Percentiles rank a stretch among this genome's conserved stretches.
These are phyloP conservation scores for Ibycter americanus DNA, from an alignment of 2,797 vertebrate species.

Conservation along the genomic window DNA sequence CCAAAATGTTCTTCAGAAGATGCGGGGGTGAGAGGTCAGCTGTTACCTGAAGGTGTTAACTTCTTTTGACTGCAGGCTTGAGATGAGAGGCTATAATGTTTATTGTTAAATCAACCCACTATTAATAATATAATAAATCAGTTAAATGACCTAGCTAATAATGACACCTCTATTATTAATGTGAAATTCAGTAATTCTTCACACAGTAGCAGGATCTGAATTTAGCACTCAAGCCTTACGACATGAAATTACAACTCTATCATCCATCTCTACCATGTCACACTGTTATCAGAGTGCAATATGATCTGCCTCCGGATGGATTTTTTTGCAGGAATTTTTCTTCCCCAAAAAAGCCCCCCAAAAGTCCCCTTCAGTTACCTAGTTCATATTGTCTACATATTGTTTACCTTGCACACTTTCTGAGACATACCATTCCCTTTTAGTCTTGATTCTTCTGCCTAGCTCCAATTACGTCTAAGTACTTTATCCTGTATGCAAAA, in stretches of 20 bases:
- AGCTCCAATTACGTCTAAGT: neutral
- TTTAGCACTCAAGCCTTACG: neutral
- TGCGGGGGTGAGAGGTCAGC: neutral
- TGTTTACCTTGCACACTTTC: neutral
- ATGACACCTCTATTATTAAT: neutral
- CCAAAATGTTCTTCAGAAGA: neutral
- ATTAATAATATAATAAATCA: neutral
- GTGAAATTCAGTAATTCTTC: neutral
- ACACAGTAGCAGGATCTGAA: neutral
- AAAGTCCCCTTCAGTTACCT: neutral
- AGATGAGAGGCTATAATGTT: neutral
- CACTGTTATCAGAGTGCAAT: neutral
- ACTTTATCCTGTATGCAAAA: neutral
- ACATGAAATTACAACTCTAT: neutral
- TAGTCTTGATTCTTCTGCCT: neutral
- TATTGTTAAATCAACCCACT: neutral
- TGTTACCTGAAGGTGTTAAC: neutral
- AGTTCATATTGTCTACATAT: neutral
- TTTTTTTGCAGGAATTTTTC: neutral
- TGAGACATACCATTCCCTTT: neutral
- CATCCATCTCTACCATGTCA: rapidly evolving
- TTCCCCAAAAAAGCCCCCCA: rapidly evolving
- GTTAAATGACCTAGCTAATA: neutral
- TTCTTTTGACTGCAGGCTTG: neutral
- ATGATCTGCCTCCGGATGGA: rapidly evolving